Evolutionary conservation across 2,797 vertebrate genomes (phyloP).

Genomic region (Oceanodroma leucorhoa): DNA sequence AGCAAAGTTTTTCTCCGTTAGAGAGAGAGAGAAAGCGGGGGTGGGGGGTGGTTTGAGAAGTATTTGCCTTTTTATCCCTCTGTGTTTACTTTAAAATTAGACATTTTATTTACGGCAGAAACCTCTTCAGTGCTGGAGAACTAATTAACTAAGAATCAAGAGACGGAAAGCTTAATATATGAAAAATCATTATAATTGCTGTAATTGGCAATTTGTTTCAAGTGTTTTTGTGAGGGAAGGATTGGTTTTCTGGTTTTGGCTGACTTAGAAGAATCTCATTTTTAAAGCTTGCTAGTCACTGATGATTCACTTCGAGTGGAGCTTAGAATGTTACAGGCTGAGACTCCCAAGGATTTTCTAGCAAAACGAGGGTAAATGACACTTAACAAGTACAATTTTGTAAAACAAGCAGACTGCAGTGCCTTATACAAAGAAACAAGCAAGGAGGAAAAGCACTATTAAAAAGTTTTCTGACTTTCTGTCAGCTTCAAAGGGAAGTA

Average conservation of each 20-base stretch:
- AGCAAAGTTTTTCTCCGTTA: neutral
- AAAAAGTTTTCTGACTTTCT: neutral
- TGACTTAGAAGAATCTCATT: neutral
- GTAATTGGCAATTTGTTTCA: slow-evolving; percentile 37
- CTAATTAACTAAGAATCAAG: slow-evolving; percentile 24
- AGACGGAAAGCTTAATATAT: slow-evolving; percentile 13
- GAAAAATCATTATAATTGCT: slow-evolving; percentile 30
- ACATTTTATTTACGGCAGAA: slow-evolving; percentile 13
- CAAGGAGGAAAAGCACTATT: neutral
- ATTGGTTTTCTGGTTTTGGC: slow-evolving; percentile 6
- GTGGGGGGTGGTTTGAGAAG: neutral
- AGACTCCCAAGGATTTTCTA: neutral
- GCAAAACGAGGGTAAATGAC: neutral
- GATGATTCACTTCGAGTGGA: neutral
- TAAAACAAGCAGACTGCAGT: neutral
- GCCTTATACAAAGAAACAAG: slow-evolving; percentile 7
- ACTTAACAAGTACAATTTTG: neutral
- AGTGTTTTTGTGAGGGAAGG: slow-evolving; percentile 19
- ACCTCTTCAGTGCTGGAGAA: slow-evolving; percentile 21
- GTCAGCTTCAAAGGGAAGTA: neutral
- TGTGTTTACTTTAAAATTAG: slow-evolving; percentile 27
- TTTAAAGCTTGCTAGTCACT: neutral
- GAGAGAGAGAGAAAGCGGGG: neutral
- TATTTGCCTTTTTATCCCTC: neutral
- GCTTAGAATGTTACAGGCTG: neutral